Evolutionary conservation across 2,888 invertebrate species (phyloP), one percentile per base, ranked within the genome.

Genomic region (Harmothoe impar): DNA sequence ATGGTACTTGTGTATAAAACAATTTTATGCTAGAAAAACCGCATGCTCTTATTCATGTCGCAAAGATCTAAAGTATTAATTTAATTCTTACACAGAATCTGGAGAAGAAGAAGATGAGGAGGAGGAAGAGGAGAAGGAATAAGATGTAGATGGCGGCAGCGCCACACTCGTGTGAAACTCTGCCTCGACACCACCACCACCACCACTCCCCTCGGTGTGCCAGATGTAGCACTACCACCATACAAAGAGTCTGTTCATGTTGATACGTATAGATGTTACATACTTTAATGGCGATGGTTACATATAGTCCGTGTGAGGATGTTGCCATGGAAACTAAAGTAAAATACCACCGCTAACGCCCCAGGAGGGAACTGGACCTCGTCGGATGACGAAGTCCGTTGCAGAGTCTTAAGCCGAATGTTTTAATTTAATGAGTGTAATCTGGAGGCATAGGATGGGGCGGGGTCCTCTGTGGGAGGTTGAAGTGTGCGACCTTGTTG

Each of bases 41-140:
- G n/a, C n/a, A n/a, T n/a, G n/a, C n/a, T n/a, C n/a, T n/a, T n/a
- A n/a, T n/a, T n/a, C 43, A 7, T 43, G 62, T 62, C 62, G 5
- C 62, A 62, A 62, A n/a, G 5, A 62, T 62, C 62, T 62, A 15
- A 25, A 5, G 62, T 5, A 62, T 62, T 7, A 43, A 43, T 12
- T 52, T 81, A 23, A 15, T 12, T 31, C 52, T 54, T 54, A 3
- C 43, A 43, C 86, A 86, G 86, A 86, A 3, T 86, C 86, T 17
- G 86, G 56, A 54, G 86, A 86, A 7, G 86, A 86, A 29, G 86
- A 86, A 54, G 86, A 86, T 3, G 86, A 86, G 12, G 86, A 86
- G 29, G n/a, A n/a, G 52, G 51, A 51, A 51, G 86, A 86, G 23
- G 52, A 86, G 52, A 86, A 86, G 29, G 62, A 62, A 62, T 62